Base-by-base conservation (phyloP, 2,797 vertebrate species). In the Sitta carolinensis region DNA sequence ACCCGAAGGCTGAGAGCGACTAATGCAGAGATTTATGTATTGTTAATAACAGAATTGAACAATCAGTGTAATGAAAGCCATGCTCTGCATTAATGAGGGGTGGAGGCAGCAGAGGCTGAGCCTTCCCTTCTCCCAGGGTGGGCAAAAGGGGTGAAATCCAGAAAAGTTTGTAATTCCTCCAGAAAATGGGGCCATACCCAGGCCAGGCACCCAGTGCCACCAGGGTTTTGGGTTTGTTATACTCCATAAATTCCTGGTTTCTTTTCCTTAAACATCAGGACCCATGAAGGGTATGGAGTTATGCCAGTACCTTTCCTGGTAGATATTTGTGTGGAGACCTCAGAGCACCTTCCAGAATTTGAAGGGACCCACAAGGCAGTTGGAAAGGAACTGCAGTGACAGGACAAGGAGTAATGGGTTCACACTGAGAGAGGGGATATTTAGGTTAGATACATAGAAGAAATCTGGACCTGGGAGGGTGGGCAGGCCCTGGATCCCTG, bases 31-130 rank as follows among this genome's bases (percentile, higher is more conserved):
- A 96, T 96, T 94, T 94, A 93, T 95, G 93, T 59, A 59, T 90
- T 80, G 64, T 93, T 97, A 97, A 95, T 95, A 93, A 78, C 42
- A 95, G 91, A 93, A 91, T 3, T 76, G 93, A 83, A 69, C 91
- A 93, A 94, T 95, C 88, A 79, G 50, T 25, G 84, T 92, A 95
- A 97, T 96, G 94, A 95, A 96, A 90, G 42, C 87, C 91, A 90
- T 81, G 89, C 77, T 92, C 69, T 91, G 84, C 94, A 85, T 92
- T 94, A 94, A 89, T 64, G 77, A 90, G 62, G 2, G 6, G 72
- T 54, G 0, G 0, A 50, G 74, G 43, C 45, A 84, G 47, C 4
- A 12, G 58, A 17, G 34, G 12, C 11, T 0, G 1, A 77, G 52
- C 62, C 10, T 77, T 79, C 25, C 8, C 22, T 55, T 64, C 59